Percentiles rank a stretch among this genome's conserved stretches.
phyloP scores from a whole-genome alignment of 2,888 invertebrate genomes.

The Linyphia triangularis region DNA sequence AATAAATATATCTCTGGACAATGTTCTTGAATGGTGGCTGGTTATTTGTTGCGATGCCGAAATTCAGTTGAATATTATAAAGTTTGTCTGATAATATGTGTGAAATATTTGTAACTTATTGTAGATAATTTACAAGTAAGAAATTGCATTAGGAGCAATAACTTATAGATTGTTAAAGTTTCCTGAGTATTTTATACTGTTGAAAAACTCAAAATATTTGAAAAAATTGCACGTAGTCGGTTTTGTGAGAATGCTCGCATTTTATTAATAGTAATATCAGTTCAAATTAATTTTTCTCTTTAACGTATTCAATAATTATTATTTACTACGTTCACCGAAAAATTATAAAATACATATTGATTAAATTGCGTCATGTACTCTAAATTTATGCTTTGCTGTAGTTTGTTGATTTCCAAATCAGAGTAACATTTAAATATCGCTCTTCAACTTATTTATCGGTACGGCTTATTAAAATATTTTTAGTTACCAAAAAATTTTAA shows the following conservation, averaged over 20 bases:
- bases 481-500: too few relatives aligned
- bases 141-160: background rate
- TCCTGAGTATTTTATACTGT: constrained; percentile 15
- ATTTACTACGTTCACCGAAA: too few relatives aligned
- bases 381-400: too few relatives aligned
- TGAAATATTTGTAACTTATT: background rate
- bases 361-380: too few relatives aligned
- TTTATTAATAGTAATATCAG: background rate
- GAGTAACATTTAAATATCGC: too few relatives aligned
- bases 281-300: background rate
- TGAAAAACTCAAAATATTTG: background rate
- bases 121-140: background rate
- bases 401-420: too few relatives aligned
- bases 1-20: too few relatives aligned
- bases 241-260: background rate
- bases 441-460: too few relatives aligned
- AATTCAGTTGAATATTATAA: constrained; percentile 14
- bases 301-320: too few relatives aligned
- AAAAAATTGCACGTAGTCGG: too few relatives aligned
- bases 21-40: background rate
- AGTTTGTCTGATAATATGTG: constrained; percentile 17
- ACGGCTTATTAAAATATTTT: too few relatives aligned
- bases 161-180: constrained; percentile 5
- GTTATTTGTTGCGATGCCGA: background rate
- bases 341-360: too few relatives aligned